phyloP scores from a whole-genome alignment of 2,113 vertebrate species.

The Anas platyrhynchos region DNA sequence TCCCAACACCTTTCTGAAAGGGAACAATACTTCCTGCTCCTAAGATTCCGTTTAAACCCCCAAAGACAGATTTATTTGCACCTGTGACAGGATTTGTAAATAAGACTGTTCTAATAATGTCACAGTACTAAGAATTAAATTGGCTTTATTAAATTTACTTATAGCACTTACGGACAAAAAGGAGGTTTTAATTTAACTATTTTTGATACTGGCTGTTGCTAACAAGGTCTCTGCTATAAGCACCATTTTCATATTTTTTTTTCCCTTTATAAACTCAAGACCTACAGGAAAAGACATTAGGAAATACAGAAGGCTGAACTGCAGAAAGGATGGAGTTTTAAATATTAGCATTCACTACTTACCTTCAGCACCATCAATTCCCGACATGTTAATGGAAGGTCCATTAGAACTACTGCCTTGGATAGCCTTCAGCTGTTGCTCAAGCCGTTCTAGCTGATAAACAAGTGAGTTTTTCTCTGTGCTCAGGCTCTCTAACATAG shows the following conservation, averaged over 20 bases:
- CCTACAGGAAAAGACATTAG: neutral
- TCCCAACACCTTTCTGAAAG: neutral
- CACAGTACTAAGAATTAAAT: neutral
- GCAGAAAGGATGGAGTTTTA: neutral
- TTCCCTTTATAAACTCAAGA: neutral
- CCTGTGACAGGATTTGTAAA: neutral
- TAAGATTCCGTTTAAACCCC: neutral
- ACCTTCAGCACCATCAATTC: conserved; percentile 85
- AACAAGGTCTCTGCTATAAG: neutral
- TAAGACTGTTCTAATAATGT: neutral
- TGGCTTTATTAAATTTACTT: neutral
- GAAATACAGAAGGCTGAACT: neutral
- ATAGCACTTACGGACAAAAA: neutral
- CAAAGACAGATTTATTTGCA: neutral
- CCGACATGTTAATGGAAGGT: conserved; percentile 88
- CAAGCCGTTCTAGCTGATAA: conserved; percentile 93
- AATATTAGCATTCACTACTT: neutral
- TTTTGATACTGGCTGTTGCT: neutral
- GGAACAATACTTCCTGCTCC: neutral
- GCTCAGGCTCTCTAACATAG: conserved; percentile 95
- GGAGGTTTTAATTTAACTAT: neutral
- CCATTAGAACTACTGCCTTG: conserved; percentile 79
- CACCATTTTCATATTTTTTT: neutral
- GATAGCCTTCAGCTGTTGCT: conserved; percentile 88
- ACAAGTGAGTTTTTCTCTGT: conserved; percentile 95